Percentiles rank a stretch among this genome's conserved stretches.
Conservation (phyloP, 2,797 vertebrate genomes). For the Cynodonichthys magdalenae region DNA sequence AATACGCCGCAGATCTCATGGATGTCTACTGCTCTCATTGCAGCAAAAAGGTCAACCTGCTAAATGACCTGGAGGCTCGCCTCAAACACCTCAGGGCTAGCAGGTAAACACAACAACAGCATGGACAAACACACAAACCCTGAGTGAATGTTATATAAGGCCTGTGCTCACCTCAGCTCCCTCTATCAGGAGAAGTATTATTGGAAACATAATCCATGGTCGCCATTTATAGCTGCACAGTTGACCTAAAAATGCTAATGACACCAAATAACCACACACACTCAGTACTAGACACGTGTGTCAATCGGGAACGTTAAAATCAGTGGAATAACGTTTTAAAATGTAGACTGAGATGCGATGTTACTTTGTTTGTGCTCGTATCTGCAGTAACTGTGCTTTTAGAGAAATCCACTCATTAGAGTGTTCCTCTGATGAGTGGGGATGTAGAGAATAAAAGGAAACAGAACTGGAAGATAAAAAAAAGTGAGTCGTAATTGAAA, state of each 20-base stretch:
- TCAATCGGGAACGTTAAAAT: not conserved
- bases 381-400: not conserved
- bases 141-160: conserved; percentile 56
- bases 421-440: conserved; percentile 35
- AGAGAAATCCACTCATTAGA: conserved; percentile 22
- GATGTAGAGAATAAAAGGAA: conserved; percentile 2
- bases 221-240: conserved; percentile 39
- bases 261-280: not conserved
- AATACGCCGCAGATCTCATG: conserved; percentile 86
- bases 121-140: not conserved
- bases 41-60: conserved; percentile 95
- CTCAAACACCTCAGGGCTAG: conserved; percentile 93
- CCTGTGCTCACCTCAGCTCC: conserved; percentile 49
- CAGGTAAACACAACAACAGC: conserved; percentile 79
- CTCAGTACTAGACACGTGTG: not conserved
- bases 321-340: not conserved
- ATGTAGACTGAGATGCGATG: not conserved
- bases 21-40: conserved; percentile 98
- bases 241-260: conserved; percentile 14
- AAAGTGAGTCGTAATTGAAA: conserved; percentile 15
- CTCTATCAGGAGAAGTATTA: conserved; percentile 57
- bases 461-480: not conserved
- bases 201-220: conserved; percentile 60
- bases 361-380: conserved; percentile 1
- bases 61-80: conserved; percentile 94